Evolutionary conservation across 2,797 vertebrate genomes (phyloP), one percentile per base, ranked within the genome.

Genomic region (Clarias pachynema): DNA sequence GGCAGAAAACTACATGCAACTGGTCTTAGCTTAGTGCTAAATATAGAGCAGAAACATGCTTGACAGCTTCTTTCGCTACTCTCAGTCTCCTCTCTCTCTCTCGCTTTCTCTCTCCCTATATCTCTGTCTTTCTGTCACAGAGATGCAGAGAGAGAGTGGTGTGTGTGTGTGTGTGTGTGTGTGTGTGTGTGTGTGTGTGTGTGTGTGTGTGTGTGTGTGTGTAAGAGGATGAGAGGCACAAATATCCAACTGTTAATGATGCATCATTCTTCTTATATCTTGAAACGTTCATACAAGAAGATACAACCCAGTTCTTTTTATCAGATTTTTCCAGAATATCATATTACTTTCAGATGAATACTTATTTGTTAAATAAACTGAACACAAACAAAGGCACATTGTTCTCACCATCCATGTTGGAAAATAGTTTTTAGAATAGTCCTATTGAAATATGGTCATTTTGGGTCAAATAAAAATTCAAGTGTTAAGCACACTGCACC

Each of bases 401-500:
- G 2, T 44, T 26, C 24, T 79, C 0, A 16, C 40, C 22, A 62
- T 18, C 37, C 10, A n/a, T 79, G 57, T 6, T 14, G 10, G 74
- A 59, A 34, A 59, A 22, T 57, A 6, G 18, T 72, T 15, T 34
- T 40, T 79, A 24, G 31, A 16, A 1, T n/a, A 15, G 14, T 26
- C 44, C 24, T 6, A 4, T n/a, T 63, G 62, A 60, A 79, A 63
- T 62, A 62, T 79, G 75, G 75, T 60, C 2, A 79, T 62, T 60
- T 62, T 31, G 6, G 31, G 14, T 53, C 24, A 14, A 77, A 53
- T n/a, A 15, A 62, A 12, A 29, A 57, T 31, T 29, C 26, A 57
- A 62, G 57, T n/a, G 7, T n/a, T 88, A 75, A 73, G 87, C 91
- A 74, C 83, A 81, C 89, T 88, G 93, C 89, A 88, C 93, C 95